Evolutionary conservation across 2,888 invertebrate genomes (phyloP).

Genomic region (Nasonia oneida): DNA sequence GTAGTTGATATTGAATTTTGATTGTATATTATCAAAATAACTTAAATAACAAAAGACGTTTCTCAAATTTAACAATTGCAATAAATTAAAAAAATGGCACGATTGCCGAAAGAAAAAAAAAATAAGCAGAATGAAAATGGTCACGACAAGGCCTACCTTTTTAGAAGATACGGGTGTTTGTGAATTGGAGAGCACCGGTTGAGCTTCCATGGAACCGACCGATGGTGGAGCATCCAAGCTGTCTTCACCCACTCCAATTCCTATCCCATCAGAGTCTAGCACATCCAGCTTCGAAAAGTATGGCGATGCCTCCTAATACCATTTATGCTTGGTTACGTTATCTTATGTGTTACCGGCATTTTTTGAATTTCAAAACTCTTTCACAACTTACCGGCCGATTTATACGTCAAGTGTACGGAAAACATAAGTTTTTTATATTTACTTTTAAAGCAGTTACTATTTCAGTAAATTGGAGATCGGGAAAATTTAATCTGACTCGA

Average conservation of each 20-base stretch:
- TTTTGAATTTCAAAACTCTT: background rate
- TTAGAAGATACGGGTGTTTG: conserved; percentile 78
- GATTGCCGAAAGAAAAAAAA: conserved; percentile 60
- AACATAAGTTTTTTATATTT: background rate
- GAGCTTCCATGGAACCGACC: conserved; percentile 84
- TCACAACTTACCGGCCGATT: conserved; percentile 1
- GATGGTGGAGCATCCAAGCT: conserved; percentile 84
- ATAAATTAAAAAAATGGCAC: too few relatives aligned
- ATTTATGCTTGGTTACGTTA: conserved; percentile 68
- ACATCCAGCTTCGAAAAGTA: conserved; percentile 77
- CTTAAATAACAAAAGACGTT: too few relatives aligned
- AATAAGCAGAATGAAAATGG: conserved; percentile 61
- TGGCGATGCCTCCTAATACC: conserved; percentile 77
- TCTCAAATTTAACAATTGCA: too few relatives aligned
- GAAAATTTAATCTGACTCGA: background rate
- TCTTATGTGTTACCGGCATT: conserved; percentile 39
- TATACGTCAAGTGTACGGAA: conserved; percentile 5
- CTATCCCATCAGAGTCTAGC: conserved; percentile 73
- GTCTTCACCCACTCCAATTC: conserved; percentile 78
- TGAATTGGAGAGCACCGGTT: conserved; percentile 77
- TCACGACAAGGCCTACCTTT: conserved; percentile 73
- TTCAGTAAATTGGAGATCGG: background rate
- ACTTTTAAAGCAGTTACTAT: background rate
- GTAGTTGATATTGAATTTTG: too few relatives aligned
- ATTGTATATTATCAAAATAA: too few relatives aligned